These are phyloP conservation scores for Zygaena filipendulae DNA, from an alignment of 2,888 invertebrate species.

Conservation along the genomic window DNA sequence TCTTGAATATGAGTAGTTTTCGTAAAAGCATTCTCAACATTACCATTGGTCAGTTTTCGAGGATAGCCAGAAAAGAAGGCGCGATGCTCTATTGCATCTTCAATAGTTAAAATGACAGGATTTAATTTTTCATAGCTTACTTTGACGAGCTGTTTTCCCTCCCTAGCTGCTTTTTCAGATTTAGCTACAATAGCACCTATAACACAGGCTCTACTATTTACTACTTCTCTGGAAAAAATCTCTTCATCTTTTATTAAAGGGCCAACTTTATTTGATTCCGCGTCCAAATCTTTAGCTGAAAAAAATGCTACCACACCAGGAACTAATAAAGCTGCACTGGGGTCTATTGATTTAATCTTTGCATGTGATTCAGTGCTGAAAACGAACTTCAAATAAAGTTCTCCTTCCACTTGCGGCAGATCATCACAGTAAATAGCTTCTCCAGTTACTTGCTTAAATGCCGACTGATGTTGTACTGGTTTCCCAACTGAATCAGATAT, in stretches of 20 bases:
- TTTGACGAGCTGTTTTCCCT: constrained; percentile 80
- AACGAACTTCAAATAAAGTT: constrained; percentile 82
- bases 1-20: constrained; percentile 73
- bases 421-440: constrained; percentile 95
- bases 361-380: constrained; percentile 84
- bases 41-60: constrained; percentile 68
- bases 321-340: constrained; percentile 75
- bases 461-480: constrained; percentile 83
- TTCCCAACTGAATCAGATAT: constrained; percentile 78
- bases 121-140: constrained; percentile 81
- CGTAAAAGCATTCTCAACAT: constrained; percentile 73
- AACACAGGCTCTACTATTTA: constrained; percentile 81
- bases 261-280: constrained; percentile 73
- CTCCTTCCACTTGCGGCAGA: constrained; percentile 76
- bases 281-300: constrained; percentile 78
- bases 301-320: constrained; percentile 84
- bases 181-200: constrained; percentile 84
- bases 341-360: constrained; percentile 79
- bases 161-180: constrained; percentile 79
- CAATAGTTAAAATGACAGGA: constrained; percentile 86
- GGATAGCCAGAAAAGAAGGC: constrained; percentile 74
- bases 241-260: constrained; percentile 83
- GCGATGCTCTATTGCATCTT: constrained; percentile 81
- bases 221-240: constrained; percentile 79
- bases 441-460: constrained; percentile 88